A percentile compares a stretch with the other conserved stretches of the same genome.
Evolutionary conservation across 2,888 invertebrate species (phyloP).

Genomic region (Zaprionus bogoriensis): DNA sequence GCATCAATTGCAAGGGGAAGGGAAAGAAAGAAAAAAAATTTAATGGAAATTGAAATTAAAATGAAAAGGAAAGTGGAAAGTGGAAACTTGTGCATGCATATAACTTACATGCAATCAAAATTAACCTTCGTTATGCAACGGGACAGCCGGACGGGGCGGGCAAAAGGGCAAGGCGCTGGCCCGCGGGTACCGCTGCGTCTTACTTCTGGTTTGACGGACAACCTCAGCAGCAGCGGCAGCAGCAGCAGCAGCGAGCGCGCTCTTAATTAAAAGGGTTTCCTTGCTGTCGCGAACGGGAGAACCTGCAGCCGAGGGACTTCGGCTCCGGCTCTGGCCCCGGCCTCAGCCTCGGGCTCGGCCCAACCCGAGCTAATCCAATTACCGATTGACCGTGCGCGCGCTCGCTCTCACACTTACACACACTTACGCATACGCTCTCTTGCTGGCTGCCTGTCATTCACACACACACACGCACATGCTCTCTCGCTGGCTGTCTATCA

Average conservation of each 20-base stretch:
- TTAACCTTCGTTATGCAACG: conserved; percentile 53
- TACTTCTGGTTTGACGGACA: conserved; percentile 49
- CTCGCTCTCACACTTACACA: neutral
- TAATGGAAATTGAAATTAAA: conserved; percentile 10
- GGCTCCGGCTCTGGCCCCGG: too few species aligned
- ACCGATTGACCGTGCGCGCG: conserved; percentile 43
- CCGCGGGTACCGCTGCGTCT: conserved; percentile 24
- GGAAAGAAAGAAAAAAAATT: neutral
- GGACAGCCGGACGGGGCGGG: conserved; percentile 19
- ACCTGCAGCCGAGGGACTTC: conserved; percentile 8
- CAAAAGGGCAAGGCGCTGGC: conserved; percentile 4
- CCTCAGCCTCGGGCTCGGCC: too few species aligned
- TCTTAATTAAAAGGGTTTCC: conserved; percentile 60
- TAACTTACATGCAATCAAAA: conserved; percentile 64
- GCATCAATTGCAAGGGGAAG: neutral
- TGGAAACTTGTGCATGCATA: conserved; percentile 43
- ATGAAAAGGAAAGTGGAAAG: conserved; percentile 6
- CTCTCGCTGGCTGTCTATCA: too few species aligned
- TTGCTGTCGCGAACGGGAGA: conserved; percentile 31
- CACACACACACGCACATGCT: too few species aligned
- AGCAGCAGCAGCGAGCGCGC: neutral
- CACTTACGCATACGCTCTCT: too few species aligned
- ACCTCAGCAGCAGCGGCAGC: conserved; percentile 31
- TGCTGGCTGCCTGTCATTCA: too few species aligned
- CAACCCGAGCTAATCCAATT: conserved; percentile 54